Evolutionary conservation across 2,113 vertebrate species (phyloP), one percentile per base, ranked within the genome.

Genomic region (Martes martes): DNA sequence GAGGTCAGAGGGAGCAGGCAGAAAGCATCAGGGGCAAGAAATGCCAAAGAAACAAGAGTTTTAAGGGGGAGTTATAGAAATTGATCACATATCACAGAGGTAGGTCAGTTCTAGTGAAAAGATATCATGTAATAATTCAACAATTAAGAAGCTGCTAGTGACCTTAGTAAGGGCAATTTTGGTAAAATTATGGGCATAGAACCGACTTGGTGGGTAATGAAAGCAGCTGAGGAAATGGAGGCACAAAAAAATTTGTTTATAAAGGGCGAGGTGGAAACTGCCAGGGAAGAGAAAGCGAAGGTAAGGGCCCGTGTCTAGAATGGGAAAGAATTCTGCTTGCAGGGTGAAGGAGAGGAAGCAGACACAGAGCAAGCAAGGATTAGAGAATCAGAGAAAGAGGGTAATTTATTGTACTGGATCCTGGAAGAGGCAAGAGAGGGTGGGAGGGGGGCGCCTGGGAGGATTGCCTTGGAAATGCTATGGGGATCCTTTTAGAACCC

Each of bases 1-100:
- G 31, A 83, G 9, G 71, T 50, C 63, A 91, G 65, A 92, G 24
- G 61, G 74, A 18, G 39, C 24, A 94, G 19, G 52, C 87, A 2
- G 7, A 81, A 95, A 93, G 61, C 61, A 61, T 73, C 39, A 96
- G 57, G 50, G 76, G 57, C 36, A 93, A 94, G 87, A 90, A 95
- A 89, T 73, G 36, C 26, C 50, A 82, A 73, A 1, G 9, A 86
- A 73, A 89, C 45, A 87, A 61, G 21, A 65, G 23, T 90, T 96
- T 94, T 82, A 95, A 67, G 76, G n/a, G 61, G 45, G 52, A 93
- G 5, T 87, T 90, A 74, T 0, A 52, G 45, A 93, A 82, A 86
- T 42, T 85, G 86, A 69, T 28, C 39, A 92, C 52, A 55, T 65
- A 88, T 55, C 63, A 67, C 45, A 36, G 52, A 92, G 50, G 59